Evolutionary conservation across 2,888 invertebrate species (phyloP).

Genomic region (Plutella xylostella): DNA sequence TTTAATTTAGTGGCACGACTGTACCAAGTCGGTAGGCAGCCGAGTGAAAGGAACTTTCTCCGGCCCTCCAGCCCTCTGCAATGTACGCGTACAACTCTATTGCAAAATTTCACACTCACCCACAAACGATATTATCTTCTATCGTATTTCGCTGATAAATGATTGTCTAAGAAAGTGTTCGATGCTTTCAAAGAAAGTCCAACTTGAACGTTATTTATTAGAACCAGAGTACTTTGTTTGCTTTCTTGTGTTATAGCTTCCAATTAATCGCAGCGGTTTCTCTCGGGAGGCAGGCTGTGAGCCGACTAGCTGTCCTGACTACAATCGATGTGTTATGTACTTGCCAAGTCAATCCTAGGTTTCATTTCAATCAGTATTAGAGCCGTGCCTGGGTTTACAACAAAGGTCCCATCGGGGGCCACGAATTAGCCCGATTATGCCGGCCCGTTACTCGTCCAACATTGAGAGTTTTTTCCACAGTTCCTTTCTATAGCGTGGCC

Average conservation of each 20-base stretch:
- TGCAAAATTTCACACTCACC: slow-evolving; percentile 60
- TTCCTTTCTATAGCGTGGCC: slow-evolving; percentile 32
- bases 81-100: slow-evolving; percentile 37
- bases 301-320: background rate
- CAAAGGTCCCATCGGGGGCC: slow-evolving; percentile 11
- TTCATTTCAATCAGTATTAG: slow-evolving; percentile 2
- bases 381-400: background rate
- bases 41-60: slow-evolving; percentile 67
- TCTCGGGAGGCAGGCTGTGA: too few species aligned
- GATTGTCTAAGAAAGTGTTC: slow-evolving; percentile 18
- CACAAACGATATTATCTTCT: slow-evolving; percentile 33
- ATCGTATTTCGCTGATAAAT: slow-evolving; percentile 49
- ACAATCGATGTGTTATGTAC: background rate
- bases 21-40: slow-evolving; percentile 30
- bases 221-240: too few species aligned
- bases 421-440: slow-evolving; percentile 30
- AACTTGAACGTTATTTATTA: background rate
- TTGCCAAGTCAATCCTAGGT: background rate
- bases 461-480: slow-evolving; percentile 36
- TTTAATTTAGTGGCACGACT: slow-evolving; percentile 41
- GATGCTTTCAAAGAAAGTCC: slow-evolving; percentile 23
- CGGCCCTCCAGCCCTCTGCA: slow-evolving; percentile 57
- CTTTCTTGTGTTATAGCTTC: background rate
- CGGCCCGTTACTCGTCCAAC: slow-evolving; percentile 39
- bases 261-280: background rate